Percentiles rank a stretch among this genome's conserved stretches.
Conservation (phyloP, 1,140 invertebrate genomes). For the Drosophila kohkoa region DNA sequence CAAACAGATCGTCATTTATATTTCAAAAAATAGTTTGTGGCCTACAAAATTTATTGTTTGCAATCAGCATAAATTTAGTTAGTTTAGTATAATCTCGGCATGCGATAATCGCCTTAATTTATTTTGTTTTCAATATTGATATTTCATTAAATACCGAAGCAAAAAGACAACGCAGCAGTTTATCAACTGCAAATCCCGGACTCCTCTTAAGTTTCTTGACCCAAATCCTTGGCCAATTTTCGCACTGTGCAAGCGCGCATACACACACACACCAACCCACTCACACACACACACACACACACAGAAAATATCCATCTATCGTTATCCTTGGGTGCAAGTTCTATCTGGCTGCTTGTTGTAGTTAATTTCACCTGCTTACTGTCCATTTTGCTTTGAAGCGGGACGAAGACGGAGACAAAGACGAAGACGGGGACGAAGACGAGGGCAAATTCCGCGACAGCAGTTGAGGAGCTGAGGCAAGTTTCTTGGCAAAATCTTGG, state of each 20-base stretch:
- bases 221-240: constrained; percentile 40
- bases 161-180: neutral
- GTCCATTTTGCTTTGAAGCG: constrained; percentile 57
- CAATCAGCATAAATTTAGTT: neutral
- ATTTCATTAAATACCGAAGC: neutral
- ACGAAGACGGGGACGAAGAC: constrained; percentile 27
- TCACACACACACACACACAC: no score
- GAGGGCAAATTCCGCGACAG: constrained; percentile 68
- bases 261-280: neutral
- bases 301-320: neutral
- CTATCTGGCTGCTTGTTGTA: constrained; percentile 51
- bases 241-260: constrained; percentile 20
- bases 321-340: constrained; percentile 23
- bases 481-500: constrained; percentile 46
- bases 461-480: constrained; percentile 41
- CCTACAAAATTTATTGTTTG: no score
- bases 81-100: neutral
- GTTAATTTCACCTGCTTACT: constrained; percentile 79
- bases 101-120: constrained; percentile 1
- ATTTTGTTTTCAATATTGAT: neutral
- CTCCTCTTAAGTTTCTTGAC: constrained; percentile 28
- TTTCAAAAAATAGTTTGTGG: neutral
- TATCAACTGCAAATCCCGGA: constrained; percentile 26
- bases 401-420: no score
- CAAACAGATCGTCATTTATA: neutral